Evolutionary conservation across 2,888 invertebrate species (phyloP), one percentile per base, ranked within the genome.

Genomic region (Pasiphila rectangulata): DNA sequence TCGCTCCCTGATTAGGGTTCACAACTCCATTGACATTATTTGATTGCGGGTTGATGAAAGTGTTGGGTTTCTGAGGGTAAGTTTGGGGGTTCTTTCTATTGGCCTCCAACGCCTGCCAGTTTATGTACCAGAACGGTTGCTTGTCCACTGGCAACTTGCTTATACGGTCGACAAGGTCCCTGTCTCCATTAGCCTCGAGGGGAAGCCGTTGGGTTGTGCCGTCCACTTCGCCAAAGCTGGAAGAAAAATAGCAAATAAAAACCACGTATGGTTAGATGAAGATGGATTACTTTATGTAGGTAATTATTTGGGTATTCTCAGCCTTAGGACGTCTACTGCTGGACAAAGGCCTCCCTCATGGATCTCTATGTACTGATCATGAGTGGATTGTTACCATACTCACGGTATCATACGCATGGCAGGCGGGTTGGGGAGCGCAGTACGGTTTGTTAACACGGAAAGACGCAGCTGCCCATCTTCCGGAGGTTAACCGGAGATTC

Each of bases 71-170:
- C 27, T 75, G 82, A 0, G 77, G 77, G 52, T 70, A 85, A 0
- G 79, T 78, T 39, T 84, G 83, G 1, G 86, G 85, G 0, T 81
- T 78, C 10, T 79, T 61, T 9, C 91, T 83, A 4, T 91, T 82
- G 0, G 83, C 90, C 67, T 94, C 93, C 5, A 93, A 88, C 0
- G 91, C 91, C 59, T 92, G 88, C 74, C 92, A 92, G 69, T 94
- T 94, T 39, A 94, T 68, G 49, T 91, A 90, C 94, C 94, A 94
- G 75, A 93, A 94, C 0, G 94, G 94, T 53, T 92, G 91, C 30
- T 92, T 83, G 54, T 94, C 93, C 39, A 89, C 70, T 0, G 94
- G 94, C 72, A 93, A 89, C 23, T 89, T 85, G 64, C 90, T 91
- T 17, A 94, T 79, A n/a, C 91, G 79, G 27, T 93, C 89, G 0